A percentile compares a stretch with the other conserved stretches of the same genome.
Evolutionary conservation across 2,797 vertebrate genomes (phyloP).

Genomic region (Melopsittacus undulatus): DNA sequence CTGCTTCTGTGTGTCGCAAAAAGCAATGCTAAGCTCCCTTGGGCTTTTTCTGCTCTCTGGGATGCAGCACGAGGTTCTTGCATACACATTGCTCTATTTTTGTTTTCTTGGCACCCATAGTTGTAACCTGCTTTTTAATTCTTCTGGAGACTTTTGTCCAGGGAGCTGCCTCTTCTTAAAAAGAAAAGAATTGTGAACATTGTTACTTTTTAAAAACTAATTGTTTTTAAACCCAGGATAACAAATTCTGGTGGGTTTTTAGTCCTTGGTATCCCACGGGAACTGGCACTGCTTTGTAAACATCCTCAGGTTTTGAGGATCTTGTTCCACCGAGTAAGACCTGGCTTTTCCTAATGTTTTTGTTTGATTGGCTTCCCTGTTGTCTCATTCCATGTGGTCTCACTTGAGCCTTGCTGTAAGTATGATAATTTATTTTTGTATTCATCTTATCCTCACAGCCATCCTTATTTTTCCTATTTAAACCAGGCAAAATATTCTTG

Average conservation of each 20-base stretch:
- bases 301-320: background rate
- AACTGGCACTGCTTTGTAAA: background rate
- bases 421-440: constrained; percentile 14
- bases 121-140: background rate
- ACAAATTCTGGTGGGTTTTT: background rate
- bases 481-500: background rate
- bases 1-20: background rate
- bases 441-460: constrained; percentile 6
- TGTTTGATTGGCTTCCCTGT: constrained; percentile 1
- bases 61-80: background rate
- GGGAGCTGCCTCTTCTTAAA: background rate
- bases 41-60: background rate
- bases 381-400: constrained; percentile 15
- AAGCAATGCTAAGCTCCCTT: background rate
- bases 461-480: background rate
- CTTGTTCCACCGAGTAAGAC: background rate
- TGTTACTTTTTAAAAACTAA: background rate
- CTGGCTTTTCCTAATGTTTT: constrained; percentile 12
- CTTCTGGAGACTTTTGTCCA: background rate
- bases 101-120: background rate
- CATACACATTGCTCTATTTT: background rate
- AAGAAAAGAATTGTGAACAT: background rate
- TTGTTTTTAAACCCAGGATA: background rate
- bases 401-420: constrained; percentile 18
- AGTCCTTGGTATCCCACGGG: background rate